Evolutionary conservation across 2,888 invertebrate genomes (phyloP), one percentile per base, ranked within the genome.

Genomic region (Coleophora flavipennella): DNA sequence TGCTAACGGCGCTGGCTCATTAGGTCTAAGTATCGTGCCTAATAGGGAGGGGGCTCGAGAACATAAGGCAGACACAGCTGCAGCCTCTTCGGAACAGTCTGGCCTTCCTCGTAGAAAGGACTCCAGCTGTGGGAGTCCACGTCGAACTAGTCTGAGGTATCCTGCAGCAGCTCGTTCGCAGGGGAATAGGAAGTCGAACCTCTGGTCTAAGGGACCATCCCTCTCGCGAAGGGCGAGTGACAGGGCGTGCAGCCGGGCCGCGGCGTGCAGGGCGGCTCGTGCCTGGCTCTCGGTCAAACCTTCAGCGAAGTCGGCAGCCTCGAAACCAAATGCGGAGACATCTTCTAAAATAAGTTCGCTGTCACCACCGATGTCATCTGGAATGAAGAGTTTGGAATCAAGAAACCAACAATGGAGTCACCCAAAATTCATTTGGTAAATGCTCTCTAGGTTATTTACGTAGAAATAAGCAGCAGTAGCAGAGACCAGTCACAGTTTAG

Each of bases 161-260:
- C 92, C 92, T 50, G 92, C 92, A 0, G 92, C 92, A 0, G 93
- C 93, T 57, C 91, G 85, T 32, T 91, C 90, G 29, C 92, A 92
- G 53, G 92, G 92, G 56, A 93, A 93, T 11, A 93, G 80, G 62
- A 93, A 93, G 47, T 84, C 83, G 44, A 85, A 85, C 51, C 75
- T 66, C 43, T 77, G 78, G 39, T 84, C 78, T 8, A 85, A 62
- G 8, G 85, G 79, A 6, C 85, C 85, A 55, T 83, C 83, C 48
- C 76, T 67, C 36, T 84, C 83, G 1, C 80, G 67, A 10, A 84
- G 55, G 8, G 81, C 88, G 3, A 93, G 73, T 0, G 92, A 92
- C 1, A 92, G 77, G 0, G 92, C 92, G 65, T 93, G 93, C 1
- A 93, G 80, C 39, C 89, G 81, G 0, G 92, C 92, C 25, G 92